Evolutionary conservation across 2,888 invertebrate genomes (phyloP), one percentile per base, ranked within the genome.

Genomic region (Steinernema scapterisci): DNA sequence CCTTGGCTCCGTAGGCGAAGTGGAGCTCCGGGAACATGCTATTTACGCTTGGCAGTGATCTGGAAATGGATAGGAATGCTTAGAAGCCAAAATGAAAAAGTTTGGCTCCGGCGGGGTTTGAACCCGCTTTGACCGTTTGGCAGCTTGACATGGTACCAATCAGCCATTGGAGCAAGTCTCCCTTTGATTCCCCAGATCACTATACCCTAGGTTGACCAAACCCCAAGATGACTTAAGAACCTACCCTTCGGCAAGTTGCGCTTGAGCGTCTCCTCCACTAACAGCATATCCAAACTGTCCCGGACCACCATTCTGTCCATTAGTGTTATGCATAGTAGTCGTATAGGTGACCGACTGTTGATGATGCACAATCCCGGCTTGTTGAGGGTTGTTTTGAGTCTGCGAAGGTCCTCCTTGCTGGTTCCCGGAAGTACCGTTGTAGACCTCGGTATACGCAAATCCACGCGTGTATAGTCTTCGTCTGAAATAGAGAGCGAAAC

Each of bases 381-480:
- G 54, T 27, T n/a, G n/a, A 48, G 63, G 27, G 16, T 31, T n/a
- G n/a, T n/a, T 63, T 2, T 25, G 6, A 16, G 63, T 3, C 23
- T 44, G 48, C 48, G 48, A 16, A 19, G 63, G 31, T 27, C 16
- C 31, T 63, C 2, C 31, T 21, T 3, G n/a, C n/a, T n/a, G n/a
- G 38, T 38, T 38, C 38, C 38, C n/a, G 21, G 19, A 3, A 31
- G 0, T 46, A 9, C 38, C 38, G 38, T 38, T 38, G 43, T 54
- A 38, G 11, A 75, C 16, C 48, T 80, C 80, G 13, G 79, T 82
- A 44, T 80, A 80, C 21, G 76, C 80, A 25, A 80, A 75, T 13
- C 80, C 80, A 21, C 80, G 76, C 2, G 82, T 80, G 76, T 82
- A 82, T 54, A 80, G 73, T 13, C 81, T 72, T 23, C 80, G 80